phyloP scores from a whole-genome alignment of 2,113 vertebrate species.

The Athene noctua region DNA sequence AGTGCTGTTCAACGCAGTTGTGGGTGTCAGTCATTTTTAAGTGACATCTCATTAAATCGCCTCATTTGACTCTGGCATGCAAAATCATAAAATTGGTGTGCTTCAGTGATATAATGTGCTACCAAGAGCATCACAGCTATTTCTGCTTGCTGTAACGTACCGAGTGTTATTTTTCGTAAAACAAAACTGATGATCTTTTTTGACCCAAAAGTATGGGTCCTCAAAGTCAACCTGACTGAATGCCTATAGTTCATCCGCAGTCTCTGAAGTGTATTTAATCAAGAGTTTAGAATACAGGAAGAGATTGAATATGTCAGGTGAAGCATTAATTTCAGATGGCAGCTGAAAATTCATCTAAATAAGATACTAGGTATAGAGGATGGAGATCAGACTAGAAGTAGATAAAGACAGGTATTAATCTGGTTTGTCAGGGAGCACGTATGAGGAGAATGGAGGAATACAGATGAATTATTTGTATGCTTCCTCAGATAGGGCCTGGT shows the following conservation, averaged over 20 bases:
- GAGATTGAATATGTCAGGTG: not conserved
- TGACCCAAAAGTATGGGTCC: not conserved
- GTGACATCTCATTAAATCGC: not conserved
- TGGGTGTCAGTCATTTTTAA: not conserved
- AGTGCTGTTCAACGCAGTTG: not conserved
- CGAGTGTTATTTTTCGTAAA: not conserved
- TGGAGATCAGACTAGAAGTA: not conserved
- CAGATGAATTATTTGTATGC: not conserved
- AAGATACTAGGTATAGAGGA: not conserved
- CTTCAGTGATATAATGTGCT: not conserved
- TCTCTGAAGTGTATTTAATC: not conserved
- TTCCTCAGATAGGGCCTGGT: not conserved
- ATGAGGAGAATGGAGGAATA: not conserved
- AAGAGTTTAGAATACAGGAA: not conserved
- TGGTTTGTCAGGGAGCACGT: not conserved
- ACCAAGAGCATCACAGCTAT: not conserved
- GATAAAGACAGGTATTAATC: not conserved
- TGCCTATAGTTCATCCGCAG: not conserved
- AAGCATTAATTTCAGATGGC: not conserved
- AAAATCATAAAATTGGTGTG: not conserved
- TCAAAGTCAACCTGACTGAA: not conserved
- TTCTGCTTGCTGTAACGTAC: not conserved
- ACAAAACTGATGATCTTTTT: not conserved
- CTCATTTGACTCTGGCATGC: not conserved
- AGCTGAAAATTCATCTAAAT: not conserved